Evolutionary conservation across 2,888 invertebrate genomes (phyloP), one percentile per base, ranked within the genome.

Genomic region (Lepidocyrtoides sp.): DNA sequence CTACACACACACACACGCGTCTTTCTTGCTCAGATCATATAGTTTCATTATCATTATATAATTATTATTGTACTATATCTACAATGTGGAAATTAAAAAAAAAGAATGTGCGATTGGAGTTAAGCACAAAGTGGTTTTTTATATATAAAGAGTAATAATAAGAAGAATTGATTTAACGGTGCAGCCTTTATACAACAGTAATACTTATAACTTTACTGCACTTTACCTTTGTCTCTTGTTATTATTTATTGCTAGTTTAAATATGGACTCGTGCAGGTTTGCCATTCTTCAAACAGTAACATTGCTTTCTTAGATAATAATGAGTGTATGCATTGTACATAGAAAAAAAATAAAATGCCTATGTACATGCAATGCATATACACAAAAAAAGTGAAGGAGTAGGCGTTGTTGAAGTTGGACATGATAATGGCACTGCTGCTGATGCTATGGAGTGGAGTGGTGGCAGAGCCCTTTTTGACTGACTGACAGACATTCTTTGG

Each of bases 351-450:
- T n/a, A 57, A 5, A 5, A 36, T 66, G 32, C 4, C n/a, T 32
- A 14, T 14, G 36, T 66, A 32, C n/a, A n/a, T 17, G 23, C 29
- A 17, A 17, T n/a, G 54, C n/a, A 17, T 63, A 63, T 26, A 12
- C 26, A 79, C 51, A 23, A 54, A 14, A 60, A 48, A 51, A 86
- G 48, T 75, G 75, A 79, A 44, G 81, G 51, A 82, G 88, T 88
- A 88, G 88, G 88, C 88, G 88, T 88, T 88, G 69, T 72, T 72
- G 41, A 8, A 75, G 44, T 75, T 75, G 48, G 26, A 48, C 23
- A 75, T 44, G 44, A 72, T 72, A 44, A 72, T 44, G 44, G 12
- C 20, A 20, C 17, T 2, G 36, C 7, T 69, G 36, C 10, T 17
- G n/a, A 36, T 17, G 32, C 57, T 2, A n/a, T 66, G 66, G 66